Evolutionary conservation across 2,113 vertebrate genomes (phyloP).

Genomic region (Eurystomus gularis): DNA sequence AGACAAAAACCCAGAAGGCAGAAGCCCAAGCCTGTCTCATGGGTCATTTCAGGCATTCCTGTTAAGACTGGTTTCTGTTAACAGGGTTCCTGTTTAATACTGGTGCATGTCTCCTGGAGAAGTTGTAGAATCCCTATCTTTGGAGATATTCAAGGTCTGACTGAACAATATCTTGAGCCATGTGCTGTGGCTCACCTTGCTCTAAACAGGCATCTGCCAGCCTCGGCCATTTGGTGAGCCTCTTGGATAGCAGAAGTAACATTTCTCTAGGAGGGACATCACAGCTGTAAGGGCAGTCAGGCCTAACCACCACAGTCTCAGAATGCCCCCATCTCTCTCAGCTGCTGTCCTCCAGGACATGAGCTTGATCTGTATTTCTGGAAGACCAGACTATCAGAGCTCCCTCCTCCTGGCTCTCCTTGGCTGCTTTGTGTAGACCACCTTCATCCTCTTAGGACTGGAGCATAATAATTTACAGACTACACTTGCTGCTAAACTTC

Average conservation of each 20-base stretch:
- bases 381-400: background rate
- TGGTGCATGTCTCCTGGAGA: background rate
- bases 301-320: background rate
- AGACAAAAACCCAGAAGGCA: background rate
- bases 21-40: background rate
- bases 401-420: background rate
- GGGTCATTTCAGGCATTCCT: background rate
- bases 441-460: background rate
- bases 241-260: background rate
- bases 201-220: background rate
- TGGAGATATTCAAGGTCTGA: background rate
- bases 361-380: background rate
- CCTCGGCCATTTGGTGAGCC: fast-evolving
- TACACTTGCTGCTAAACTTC: background rate
- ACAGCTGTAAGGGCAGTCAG: background rate
- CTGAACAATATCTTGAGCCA: background rate
- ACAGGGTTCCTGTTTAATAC: background rate
- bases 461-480: background rate
- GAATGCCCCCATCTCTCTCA: fast-evolving
- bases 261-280: background rate
- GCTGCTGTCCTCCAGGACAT: background rate
- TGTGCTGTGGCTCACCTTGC: background rate
- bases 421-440: background rate
- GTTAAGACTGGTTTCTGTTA: background rate
- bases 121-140: background rate